Evolutionary conservation across 2,113 vertebrate genomes (phyloP), one percentile per base, ranked within the genome.

Genomic region (Electrona antarctica): DNA sequence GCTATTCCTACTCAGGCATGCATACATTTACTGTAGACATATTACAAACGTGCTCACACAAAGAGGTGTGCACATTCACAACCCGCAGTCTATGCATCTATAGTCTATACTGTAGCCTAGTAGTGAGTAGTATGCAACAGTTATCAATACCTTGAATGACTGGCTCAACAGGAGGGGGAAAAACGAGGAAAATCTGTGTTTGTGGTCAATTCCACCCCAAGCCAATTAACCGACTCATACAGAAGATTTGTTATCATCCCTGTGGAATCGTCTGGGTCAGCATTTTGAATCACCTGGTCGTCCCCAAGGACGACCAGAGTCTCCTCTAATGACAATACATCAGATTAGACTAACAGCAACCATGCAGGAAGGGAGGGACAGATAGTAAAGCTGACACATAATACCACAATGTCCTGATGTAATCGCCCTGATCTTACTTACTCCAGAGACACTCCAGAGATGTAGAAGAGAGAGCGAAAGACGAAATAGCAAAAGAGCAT

Each of bases 161-260:
- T 12, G 60, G 73, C 57, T 78, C 77, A 78, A n/a, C n/a, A n/a
- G n/a, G n/a, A n/a, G n/a, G n/a, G n/a, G n/a, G n/a, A n/a, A n/a
- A n/a, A n/a, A n/a, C n/a, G n/a, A n/a, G n/a, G n/a, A n/a, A 65
- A 84, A 69, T 79, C 71, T 78, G 74, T 54, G 55, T 51, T 65
- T 60, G 63, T 21, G 77, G 68, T 85, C 79, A 71, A 63, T 64
- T 79, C 77, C 66, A 65, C 54, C 61, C 66, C 68, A 71, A 59
- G 78, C 66, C 47, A 21, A 21, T 41, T 41, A n/a, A 49, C 9
- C 11, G 14, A 41, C 12, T 61, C 48, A 48, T 13, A 62, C 47
- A 67, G 48, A 74, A 69, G 12, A 77, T 52, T 9, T 13, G 50
- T 52, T 52, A 13, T 52, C 33, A 41, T 76, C 70, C 45, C n/a